Evolutionary conservation across 2,888 invertebrate species (phyloP).

Genomic region (Dasysyrphus albostriatus): DNA sequence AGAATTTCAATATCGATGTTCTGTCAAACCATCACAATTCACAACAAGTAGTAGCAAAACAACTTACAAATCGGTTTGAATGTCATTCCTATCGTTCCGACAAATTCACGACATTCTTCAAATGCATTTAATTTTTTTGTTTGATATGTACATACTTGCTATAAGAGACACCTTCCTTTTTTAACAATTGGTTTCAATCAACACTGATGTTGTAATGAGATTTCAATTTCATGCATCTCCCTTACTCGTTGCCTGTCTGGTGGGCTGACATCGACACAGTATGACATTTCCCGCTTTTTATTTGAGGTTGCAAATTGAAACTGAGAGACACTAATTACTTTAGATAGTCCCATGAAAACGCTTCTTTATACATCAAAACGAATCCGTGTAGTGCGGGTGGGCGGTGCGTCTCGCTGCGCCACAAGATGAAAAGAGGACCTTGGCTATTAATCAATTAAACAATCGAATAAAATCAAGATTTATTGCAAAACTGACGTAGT

Average conservation of each 20-base stretch:
- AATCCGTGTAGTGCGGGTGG: constrained; percentile 24
- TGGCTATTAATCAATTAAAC: constrained; percentile 71
- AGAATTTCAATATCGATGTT: constrained; percentile 21
- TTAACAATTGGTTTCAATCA: constrained; percentile 51
- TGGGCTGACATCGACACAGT: constrained; percentile 13
- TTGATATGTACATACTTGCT: neutral
- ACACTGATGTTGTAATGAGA: constrained; percentile 50
- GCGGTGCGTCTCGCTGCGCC: constrained; percentile 40
- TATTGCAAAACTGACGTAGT: constrained; percentile 70
- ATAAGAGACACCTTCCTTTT: constrained; percentile 13
- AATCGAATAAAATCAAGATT: constrained; percentile 65
- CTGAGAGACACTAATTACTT: constrained; percentile 64
- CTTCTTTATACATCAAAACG: constrained; percentile 31
- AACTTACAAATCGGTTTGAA: constrained; percentile 34
- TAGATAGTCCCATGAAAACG: constrained; percentile 49
- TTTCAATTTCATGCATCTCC: constrained; percentile 22
- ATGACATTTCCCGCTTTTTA: constrained; percentile 57
- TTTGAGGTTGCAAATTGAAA: constrained; percentile 29
- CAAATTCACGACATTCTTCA: constrained; percentile 48
- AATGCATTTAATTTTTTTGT: constrained; percentile 39
- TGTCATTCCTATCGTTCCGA: constrained; percentile 49
- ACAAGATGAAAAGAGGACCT: constrained; percentile 51
- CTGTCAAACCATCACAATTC: constrained; percentile 29
- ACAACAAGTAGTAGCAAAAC: constrained; percentile 6
- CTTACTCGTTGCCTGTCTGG: constrained; percentile 14